Evolutionary conservation across 1,140 invertebrate species (phyloP).

Genomic region (Anadara kagoshimensis): DNA sequence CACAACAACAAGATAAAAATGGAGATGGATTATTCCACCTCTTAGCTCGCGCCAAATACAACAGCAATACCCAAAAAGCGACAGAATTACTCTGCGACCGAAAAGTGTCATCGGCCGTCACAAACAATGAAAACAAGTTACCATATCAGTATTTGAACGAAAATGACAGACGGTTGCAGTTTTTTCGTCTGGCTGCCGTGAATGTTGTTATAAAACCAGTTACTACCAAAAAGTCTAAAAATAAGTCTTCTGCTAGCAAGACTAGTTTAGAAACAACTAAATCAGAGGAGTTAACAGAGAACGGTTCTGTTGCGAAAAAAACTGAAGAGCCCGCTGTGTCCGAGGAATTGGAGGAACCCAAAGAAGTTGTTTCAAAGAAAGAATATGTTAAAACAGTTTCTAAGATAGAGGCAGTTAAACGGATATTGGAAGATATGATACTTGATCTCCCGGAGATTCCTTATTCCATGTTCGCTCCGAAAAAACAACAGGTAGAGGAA

Average conservation of each 20-base stretch:
- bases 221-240: too few species aligned
- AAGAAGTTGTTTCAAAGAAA: background rate
- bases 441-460: conserved; percentile 31
- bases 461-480: conserved; percentile 42
- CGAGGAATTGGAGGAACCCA: too few species aligned
- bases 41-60: conserved; percentile 53
- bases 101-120: conserved; percentile 43
- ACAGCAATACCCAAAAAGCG: conserved; percentile 49
- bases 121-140: conserved; percentile 54
- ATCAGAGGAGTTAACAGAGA: conserved; percentile 6
- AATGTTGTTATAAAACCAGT: too few species aligned
- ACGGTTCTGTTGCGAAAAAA: too few species aligned
- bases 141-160: conserved; percentile 55
- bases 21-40: conserved; percentile 61
- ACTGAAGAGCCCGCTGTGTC: too few species aligned
- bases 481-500: conserved; percentile 6
- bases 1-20: conserved; percentile 38
- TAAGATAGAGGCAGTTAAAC: conserved; percentile 30
- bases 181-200: conserved; percentile 43
- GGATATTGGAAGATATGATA: conserved; percentile 46
- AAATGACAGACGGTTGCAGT: conserved; percentile 57
- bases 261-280: background rate
- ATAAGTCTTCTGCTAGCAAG: too few species aligned
- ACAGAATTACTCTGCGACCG: conserved; percentile 54
- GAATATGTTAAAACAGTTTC: conserved; percentile 18